These are phyloP conservation scores for Trachelus troglodyta DNA, from an alignment of 2,888 invertebrate species.

Conservation along the genomic window DNA sequence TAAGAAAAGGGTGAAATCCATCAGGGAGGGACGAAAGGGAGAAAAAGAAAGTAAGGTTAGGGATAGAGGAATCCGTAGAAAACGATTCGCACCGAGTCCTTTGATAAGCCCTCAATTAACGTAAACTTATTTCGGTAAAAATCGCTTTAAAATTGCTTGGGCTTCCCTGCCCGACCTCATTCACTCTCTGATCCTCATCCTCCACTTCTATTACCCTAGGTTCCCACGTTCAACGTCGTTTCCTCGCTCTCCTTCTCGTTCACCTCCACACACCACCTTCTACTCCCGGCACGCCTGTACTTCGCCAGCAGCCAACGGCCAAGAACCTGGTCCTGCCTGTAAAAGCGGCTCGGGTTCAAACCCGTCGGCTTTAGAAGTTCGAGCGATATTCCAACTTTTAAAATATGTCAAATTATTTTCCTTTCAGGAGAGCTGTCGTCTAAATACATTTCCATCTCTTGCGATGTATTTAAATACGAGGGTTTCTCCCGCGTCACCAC, in stretches of 20 bases:
- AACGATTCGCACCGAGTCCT: not conserved
- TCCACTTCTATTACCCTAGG: conserved; percentile 33
- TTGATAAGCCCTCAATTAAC: conserved; percentile 52
- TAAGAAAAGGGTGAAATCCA: not conserved
- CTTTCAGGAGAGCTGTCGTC: conserved; percentile 50
- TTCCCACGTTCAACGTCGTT: conserved; percentile 30
- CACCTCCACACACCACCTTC: not conserved
- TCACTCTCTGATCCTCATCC: conserved; percentile 2
- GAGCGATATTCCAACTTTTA: conserved; percentile 61
- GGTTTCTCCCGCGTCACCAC: conserved; percentile 16
- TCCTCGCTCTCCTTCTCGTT: conserved; percentile 1
- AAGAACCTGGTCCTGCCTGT: conserved; percentile 29
- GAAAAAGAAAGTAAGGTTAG: not conserved
- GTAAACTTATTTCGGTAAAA: conserved; percentile 52
- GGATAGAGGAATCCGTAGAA: not conserved
- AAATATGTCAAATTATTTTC: conserved; percentile 65
- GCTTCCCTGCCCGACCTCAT: not conserved
- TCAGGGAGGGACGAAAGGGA: not conserved
- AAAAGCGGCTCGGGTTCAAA: conserved; percentile 25
- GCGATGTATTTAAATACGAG: conserved; percentile 53
- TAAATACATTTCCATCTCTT: conserved; percentile 51
- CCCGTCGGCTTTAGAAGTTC: conserved; percentile 48
- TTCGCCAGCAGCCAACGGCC: conserved; percentile 31
- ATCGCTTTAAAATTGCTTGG: conserved; percentile 50
- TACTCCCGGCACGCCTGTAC: conserved; percentile 31